Conservation (phyloP, 2,113 vertebrate genomes). For the Corydoras maculifer region DNA sequence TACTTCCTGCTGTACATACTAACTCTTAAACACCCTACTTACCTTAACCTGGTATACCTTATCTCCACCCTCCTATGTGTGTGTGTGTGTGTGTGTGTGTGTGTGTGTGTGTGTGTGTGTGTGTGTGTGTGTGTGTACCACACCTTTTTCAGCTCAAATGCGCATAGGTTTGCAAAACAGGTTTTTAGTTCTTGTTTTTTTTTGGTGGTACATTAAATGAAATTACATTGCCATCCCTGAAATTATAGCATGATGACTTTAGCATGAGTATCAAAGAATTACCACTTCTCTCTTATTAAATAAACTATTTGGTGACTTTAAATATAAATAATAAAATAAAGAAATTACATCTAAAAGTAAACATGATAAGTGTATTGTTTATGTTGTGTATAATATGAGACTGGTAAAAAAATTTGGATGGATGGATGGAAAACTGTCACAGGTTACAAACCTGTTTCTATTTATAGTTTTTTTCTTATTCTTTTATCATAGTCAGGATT, state of each 20-base stretch:
- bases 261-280: too few relatives aligned
- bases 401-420: too few relatives aligned
- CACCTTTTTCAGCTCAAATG: neutral
- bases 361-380: too few relatives aligned
- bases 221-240: neutral
- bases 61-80: neutral
- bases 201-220: neutral
- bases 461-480: too few relatives aligned
- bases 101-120: slow-evolving; percentile 9
- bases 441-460: too few relatives aligned
- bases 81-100: neutral
- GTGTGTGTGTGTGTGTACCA: slow-evolving; percentile 10
- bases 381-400: too few relatives aligned
- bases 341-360: too few relatives aligned
- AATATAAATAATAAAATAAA: too few relatives aligned
- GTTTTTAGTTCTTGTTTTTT: neutral
- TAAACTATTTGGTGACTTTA: too few relatives aligned
- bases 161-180: neutral
- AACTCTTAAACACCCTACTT: neutral
- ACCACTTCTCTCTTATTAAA: too few relatives aligned
- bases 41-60: neutral
- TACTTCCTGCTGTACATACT: neutral
- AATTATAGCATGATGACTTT: neutral
- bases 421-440: too few relatives aligned
- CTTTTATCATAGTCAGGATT: too few relatives aligned